Percentiles rank a stretch among this genome's conserved stretches.
These are phyloP conservation scores for Echeneis naucrates DNA, from an alignment of 2,797 vertebrate genomes.

Conservation along the genomic window DNA sequence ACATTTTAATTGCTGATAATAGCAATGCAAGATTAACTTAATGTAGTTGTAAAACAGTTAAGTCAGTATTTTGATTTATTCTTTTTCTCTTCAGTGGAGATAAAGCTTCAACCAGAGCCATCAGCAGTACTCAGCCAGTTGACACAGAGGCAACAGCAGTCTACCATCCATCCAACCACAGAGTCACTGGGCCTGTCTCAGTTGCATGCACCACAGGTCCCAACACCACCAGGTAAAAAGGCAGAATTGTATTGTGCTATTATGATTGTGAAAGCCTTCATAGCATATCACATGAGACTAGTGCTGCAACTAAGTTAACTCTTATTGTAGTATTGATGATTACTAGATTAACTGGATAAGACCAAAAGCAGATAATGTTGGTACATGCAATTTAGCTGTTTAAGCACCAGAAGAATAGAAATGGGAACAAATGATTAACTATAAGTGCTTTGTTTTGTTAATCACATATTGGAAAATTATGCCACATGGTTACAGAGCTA, in stretches of 20 bases:
- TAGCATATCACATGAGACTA: background rate
- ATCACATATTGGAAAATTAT: background rate
- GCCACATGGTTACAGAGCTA: background rate
- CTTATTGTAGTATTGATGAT: background rate
- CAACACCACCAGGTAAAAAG: slow-evolving; percentile 83
- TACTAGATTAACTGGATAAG: background rate
- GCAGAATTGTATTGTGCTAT: background rate
- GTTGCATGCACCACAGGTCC: slow-evolving; percentile 82
- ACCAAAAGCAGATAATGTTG: background rate
- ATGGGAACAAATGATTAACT: background rate
- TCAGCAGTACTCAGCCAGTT: slow-evolving; percentile 95
- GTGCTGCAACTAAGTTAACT: background rate
- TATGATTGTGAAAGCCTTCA: background rate
- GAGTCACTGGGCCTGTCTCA: slow-evolving; percentile 74
- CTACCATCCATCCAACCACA: slow-evolving; percentile 77
- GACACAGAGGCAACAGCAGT: slow-evolving; percentile 87
- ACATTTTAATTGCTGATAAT: background rate
- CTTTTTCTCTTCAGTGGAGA: slow-evolving; percentile 82
- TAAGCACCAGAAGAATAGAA: background rate
- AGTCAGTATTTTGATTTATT: background rate
- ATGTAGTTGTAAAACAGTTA: background rate
- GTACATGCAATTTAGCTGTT: background rate
- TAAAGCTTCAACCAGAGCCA: slow-evolving; percentile 95
- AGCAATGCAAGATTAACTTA: background rate
- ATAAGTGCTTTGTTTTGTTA: background rate